Base-by-base conservation (phyloP, 2,888 invertebrate genomes). In the Mesopsocus fuscifrons region DNA sequence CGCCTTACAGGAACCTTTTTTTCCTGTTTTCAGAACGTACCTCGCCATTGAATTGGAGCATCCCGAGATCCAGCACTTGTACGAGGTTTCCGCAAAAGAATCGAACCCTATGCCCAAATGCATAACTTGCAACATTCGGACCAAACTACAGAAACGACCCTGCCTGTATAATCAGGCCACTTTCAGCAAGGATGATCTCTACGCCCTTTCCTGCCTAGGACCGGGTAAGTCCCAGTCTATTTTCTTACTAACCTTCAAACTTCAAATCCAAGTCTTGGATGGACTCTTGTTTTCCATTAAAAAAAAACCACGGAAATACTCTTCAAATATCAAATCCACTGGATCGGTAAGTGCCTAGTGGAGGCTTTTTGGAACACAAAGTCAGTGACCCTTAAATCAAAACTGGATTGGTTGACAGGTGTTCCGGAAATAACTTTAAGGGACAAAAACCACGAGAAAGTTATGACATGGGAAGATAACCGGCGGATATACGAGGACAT, bases 11-110 rank as follows among this genome's bases (percentile, higher is more conserved):
- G 16, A 4, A 13, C 15, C 5, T 5, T 17, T 38, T 16, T 38
- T 45, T 38, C n/a, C n/a, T n/a, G n/a, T 35, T 51, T 55, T 21
- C 58, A 85, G 88, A 47, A 89, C 78, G 59, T 89, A 76, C 55
- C 64, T 71, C 45, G 75, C 74, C 1, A 73, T 79, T 1, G 67
- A 72, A 2, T 65, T 65, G 2, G 65, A 64, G 4, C 62, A 70
- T 46, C 80, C 87, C 0, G 71, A 76, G 50, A 68, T 76, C 50
- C 68, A 74, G 46, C 85, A 91, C 53, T 54, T 74, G 44, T 72
- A 66, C 56, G 61, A 63, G 50, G 58, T 65, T 4, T 49, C 56
- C 48, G 65, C 74, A 31, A 11, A 15, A 38, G 67, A 69, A 18
- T 60, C 60, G 22, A 54, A 53, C 30, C 48, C 46, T 52, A 53